Conservation (phyloP, 2,797 vertebrate species). For the Acanthurus lineatus region DNA sequence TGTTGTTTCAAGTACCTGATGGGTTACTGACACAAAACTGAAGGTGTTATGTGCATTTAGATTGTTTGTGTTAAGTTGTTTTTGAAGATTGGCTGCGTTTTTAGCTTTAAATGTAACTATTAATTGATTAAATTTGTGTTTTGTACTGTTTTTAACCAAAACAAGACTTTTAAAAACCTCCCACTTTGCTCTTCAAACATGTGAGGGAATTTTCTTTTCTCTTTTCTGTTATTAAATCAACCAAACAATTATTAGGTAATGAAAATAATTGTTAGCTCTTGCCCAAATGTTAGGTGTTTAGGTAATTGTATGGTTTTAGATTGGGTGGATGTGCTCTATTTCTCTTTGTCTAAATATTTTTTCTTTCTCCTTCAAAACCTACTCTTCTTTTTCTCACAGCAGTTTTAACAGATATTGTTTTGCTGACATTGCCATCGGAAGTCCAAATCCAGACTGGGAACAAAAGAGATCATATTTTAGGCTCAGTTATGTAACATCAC, state of each 20-base stretch:
- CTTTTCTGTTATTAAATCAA: slow-evolving; percentile 11
- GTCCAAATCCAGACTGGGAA: slow-evolving; percentile 23
- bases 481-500: neutral
- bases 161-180: neutral
- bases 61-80: neutral
- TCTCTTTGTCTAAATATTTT: neutral
- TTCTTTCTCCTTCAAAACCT: neutral
- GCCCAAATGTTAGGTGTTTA: neutral
- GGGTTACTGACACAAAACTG: neutral
- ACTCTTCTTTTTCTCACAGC: neutral
- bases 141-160: neutral
- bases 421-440: slow-evolving; percentile 10
- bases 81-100: neutral
- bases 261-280: neutral
- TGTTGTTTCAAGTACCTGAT: neutral
- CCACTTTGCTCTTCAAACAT: neutral
- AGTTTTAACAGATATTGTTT: neutral
- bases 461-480: slow-evolving; percentile 11
- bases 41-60: neutral
- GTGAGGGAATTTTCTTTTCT: neutral
- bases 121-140: neutral
- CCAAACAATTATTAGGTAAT: neutral
- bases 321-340: neutral
- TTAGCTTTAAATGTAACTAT: neutral
- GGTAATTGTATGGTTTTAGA: neutral